These are phyloP conservation scores for Tetrax tetrax DNA, from an alignment of 2,113 vertebrate genomes.

Conservation along the genomic window DNA sequence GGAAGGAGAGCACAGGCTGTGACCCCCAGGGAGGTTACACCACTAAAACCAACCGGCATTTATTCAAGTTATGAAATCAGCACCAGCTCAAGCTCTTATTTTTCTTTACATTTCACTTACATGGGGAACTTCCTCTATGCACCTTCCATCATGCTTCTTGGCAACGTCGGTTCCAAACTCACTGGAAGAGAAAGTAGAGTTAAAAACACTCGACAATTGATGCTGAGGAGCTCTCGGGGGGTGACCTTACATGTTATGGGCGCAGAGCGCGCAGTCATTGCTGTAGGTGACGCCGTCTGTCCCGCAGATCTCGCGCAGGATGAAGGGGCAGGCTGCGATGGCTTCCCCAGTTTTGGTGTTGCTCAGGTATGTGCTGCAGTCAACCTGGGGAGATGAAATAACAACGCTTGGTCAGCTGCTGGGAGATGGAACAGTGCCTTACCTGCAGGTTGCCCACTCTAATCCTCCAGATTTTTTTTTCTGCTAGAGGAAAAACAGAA, in stretches of 20 bases:
- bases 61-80: background rate
- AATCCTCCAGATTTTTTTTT: background rate
- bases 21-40: rapidly evolving
- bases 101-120: background rate
- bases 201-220: background rate
- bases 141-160: constrained; percentile 39
- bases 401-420: background rate
- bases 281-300: background rate
- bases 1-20: background rate
- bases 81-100: background rate
- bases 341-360: background rate
- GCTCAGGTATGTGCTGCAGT: background rate
- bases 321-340: background rate
- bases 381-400: background rate
- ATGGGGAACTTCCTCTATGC: background rate
- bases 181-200: background rate
- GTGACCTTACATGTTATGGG: constrained; percentile 39
- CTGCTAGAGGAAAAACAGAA: background rate
- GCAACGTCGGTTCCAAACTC: background rate
- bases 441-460: background rate
- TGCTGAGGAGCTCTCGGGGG: background rate
- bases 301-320: constrained; percentile 33
- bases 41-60: background rate
- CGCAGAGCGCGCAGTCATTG: constrained; percentile 44
- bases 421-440: background rate